Evolutionary conservation across 2,797 vertebrate species (phyloP), one percentile per base, ranked within the genome.

Genomic region (Sardinella longiceps): DNA sequence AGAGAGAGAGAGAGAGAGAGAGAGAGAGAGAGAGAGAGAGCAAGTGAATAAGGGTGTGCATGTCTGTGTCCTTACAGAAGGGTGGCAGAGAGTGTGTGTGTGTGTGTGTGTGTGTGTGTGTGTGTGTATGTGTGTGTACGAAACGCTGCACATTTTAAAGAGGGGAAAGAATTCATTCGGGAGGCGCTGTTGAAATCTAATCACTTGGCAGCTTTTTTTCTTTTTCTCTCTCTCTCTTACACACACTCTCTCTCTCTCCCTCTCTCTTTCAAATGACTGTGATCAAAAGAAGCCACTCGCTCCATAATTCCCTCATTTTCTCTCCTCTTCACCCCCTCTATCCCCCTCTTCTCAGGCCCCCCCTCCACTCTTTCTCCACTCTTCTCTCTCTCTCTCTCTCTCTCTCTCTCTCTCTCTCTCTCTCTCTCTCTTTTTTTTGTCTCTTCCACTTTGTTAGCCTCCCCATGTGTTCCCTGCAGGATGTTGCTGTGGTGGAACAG

Each of bases 91-190:
- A 5, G 53, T 23, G 56, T 6, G 58, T 10, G 58, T 63, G 23
- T 28, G 25, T 63, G 58, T 63, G 58, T 28, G 23, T 63, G 58
- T 63, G 23, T 63, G 58, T 63, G 23, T 60, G 12, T 60, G 23
- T 58, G 56, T 58, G 4, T 58, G 56, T 63, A 9, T 66, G 60
- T 66, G 10, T 66, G 60, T 66, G 25, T 30, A 74, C 12, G 30
- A 74, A 25, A 60, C 39, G 46, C 46, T 20, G 10, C 80, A 81
- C 46, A 82, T 82, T 82, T 84, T 51, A 86, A 88, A 84, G 33
- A 74, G 66, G 66, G 11, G 70, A 85, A 63, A 60, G 60, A 45
- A 85, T 86, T 85, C 66, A 84, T 82, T 86, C 60, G 82, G 81
- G 83, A 81, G 82, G 39, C 48, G 77, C 43, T 25, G 48, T 74